Base-by-base conservation (phyloP, 2,113 vertebrate species). In the Fulica atra region DNA sequence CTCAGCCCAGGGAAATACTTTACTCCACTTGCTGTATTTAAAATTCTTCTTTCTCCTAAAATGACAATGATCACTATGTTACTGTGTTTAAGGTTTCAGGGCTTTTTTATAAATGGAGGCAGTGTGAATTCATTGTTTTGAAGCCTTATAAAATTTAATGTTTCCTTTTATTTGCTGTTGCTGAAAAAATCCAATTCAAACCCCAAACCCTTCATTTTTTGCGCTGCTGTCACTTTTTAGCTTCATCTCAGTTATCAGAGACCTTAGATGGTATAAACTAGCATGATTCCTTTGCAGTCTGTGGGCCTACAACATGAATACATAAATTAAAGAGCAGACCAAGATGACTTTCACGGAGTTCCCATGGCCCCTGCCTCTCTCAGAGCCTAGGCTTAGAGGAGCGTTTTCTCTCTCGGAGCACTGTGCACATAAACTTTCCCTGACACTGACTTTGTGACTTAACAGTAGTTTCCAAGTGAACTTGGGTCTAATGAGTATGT, bases 361-460 rank as follows among this genome's bases (percentile, higher is more conserved):
- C 40, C 51, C 1, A 1, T 54, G 33, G 28, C 9, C 51, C 23
- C 38, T 82, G 31, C 10, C 42, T 46, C 77, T 83, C 50, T 11
- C 29, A 59, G 60, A 68, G 33, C 28, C 14, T 29, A 36, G 53
- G 24, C 31, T 83, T 31, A 36, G 33, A 36, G 33, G 46, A 38
- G 11, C 18, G 0, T 31, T 63, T 66, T 86, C 36, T 91, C 18
- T 74, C 56, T 59, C 18, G 18, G 12, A 92, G 9, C 19, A 7
- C 50, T 88, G 84, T 85, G 53, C 66, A n/a, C 51, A 59, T 86
- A 56, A 92, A 79, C 56, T 63, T 81, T 56, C 18, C 74, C 50
- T 74, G 73, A 31, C 0, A 1, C 24, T 38, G 53, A 38, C 14
- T 76, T 95, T 38, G 25, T 65, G 53, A 40, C 50, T 92, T 88